These are phyloP conservation scores for Stenotaenia linearis DNA, from an alignment of 2,888 invertebrate species.

Conservation along the genomic window DNA sequence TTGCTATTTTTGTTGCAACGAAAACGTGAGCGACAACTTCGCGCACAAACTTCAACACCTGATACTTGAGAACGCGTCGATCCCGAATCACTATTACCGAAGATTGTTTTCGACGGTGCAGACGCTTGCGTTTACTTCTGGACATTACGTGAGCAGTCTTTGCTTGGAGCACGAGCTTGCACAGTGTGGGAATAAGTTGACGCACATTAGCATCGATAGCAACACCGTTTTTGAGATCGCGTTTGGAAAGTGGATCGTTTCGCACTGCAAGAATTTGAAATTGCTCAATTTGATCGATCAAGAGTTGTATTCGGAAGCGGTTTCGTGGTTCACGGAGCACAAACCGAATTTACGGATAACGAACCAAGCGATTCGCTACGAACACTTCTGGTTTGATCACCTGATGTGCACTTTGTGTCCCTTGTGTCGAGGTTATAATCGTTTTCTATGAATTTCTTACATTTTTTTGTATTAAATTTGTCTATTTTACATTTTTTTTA, in stretches of 20 bases:
- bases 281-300: neutral
- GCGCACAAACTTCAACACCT: neutral
- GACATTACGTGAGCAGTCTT: neutral
- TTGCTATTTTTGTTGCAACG: neutral
- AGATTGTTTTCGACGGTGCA: neutral
- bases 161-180: neutral
- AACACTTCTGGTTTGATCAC: neutral
- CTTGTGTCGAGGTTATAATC: no score
- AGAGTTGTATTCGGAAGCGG: neutral
- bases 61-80: neutral
- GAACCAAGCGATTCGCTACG: neutral
- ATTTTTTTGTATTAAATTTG: no score
- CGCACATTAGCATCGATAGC: neutral
- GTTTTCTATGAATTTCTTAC: no score
- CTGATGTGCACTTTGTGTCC: neutral
- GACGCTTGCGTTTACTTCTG: neutral
- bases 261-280: neutral
- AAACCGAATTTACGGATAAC: neutral
- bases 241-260: neutral
- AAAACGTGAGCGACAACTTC: neutral
- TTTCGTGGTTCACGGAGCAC: neutral
- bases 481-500: no score
- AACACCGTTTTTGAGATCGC: neutral
- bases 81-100: neutral
- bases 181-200: neutral